These are phyloP conservation scores for Anhinga rufa DNA, from an alignment of 2,113 vertebrate genomes.

Conservation along the genomic window DNA sequence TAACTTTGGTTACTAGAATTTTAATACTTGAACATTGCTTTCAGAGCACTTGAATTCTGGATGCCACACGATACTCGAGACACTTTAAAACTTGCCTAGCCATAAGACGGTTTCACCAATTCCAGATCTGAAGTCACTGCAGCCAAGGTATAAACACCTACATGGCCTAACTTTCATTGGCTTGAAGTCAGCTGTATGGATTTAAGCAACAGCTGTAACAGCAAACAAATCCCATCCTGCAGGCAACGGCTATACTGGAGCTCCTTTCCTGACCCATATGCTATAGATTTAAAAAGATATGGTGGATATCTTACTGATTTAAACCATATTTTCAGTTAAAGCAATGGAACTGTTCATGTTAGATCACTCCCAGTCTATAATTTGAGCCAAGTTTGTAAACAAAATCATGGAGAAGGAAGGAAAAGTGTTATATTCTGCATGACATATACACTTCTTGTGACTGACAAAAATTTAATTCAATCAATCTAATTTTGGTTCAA, in stretches of 20 bases:
- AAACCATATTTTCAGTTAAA: neutral
- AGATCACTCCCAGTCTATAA: neutral
- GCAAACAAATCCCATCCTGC: neutral
- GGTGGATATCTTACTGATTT: neutral
- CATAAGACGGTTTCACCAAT: neutral
- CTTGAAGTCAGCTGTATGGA: neutral
- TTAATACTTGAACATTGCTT: neutral
- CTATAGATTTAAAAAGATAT: accelerated
- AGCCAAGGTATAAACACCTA: neutral
- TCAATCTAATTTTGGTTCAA: neutral
- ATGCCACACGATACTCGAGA: accelerated
- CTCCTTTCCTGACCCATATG: neutral
- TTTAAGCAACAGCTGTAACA: neutral
- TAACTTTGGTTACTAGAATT: neutral
- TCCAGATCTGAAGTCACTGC: neutral
- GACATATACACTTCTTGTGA: neutral
- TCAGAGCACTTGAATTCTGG: neutral
- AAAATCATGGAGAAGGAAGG: neutral
- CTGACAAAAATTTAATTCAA: neutral
- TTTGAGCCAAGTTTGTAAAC: neutral
- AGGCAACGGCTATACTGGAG: neutral
- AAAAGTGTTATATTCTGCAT: accelerated
- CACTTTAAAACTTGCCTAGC: neutral
- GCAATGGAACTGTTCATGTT: accelerated
- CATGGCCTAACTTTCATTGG: neutral